phyloP scores from a whole-genome alignment of 2,888 invertebrate species.

The Caenorhabditis afra region DNA sequence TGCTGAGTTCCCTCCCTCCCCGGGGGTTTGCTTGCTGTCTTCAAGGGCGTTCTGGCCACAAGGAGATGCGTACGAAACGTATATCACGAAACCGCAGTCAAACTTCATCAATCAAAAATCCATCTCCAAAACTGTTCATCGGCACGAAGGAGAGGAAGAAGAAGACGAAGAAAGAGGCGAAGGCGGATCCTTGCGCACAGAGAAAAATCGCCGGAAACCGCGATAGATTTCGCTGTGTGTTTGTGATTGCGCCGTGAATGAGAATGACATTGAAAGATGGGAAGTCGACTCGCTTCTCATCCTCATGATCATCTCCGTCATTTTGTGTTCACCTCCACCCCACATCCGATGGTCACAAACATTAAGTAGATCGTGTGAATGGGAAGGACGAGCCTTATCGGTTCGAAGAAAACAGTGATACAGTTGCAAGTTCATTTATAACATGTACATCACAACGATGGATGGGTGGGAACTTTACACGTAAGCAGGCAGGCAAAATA shows the following conservation, averaged over 20 bases:
- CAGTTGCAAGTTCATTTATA: constrained; percentile 24
- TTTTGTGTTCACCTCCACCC: constrained; percentile 3
- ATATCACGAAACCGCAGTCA: constrained; percentile 44
- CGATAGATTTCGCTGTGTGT: constrained; percentile 24
- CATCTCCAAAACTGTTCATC: constrained; percentile 50
- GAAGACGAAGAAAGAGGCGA: constrained; percentile 17
- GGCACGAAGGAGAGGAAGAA: constrained; percentile 20
- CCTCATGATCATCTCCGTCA: constrained; percentile 9
- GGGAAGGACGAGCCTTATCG: neutral
- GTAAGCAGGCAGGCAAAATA: constrained; percentile 57
- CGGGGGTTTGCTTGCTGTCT: neutral
- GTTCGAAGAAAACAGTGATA: neutral
- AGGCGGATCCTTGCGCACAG: constrained; percentile 37
- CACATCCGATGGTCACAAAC: constrained; percentile 21
- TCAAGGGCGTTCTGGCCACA: constrained; percentile 51
- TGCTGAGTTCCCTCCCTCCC: constrained; percentile 1
- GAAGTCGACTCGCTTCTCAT: constrained; percentile 24
- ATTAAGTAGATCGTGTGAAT: neutral
- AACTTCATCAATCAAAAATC: constrained; percentile 58
- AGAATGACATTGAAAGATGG: constrained; percentile 41
- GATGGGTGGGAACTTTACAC: constrained; percentile 46
- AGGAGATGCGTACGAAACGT: constrained; percentile 23
- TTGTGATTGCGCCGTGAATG: constrained; percentile 30
- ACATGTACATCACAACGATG: constrained; percentile 3
- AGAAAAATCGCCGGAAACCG: constrained; percentile 44